Evolutionary conservation across 2,113 vertebrate genomes (phyloP), one percentile per base, ranked within the genome.

Genomic region (Vimba vimba): DNA sequence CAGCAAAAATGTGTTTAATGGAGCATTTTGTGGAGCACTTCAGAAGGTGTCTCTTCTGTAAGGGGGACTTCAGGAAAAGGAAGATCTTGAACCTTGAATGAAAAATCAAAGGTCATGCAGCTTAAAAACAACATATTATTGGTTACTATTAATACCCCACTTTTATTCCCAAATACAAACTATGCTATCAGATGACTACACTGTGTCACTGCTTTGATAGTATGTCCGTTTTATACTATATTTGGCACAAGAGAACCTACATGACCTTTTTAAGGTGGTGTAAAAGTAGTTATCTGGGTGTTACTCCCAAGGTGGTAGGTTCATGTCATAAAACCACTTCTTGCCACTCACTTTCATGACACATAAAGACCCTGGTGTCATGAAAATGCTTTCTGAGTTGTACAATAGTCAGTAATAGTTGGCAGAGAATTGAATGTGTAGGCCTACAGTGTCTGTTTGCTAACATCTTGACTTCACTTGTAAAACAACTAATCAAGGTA

Each of bases 321-420:
- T 77, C 47, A 77, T 77, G 75, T 52, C 36, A 71, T 71, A 71
- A 71, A 71, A 71, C 68, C 47, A 33, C 75, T 77, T 77, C 47
- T 77, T 77, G 75, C 47, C 75, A 52, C 75, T 77, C 75, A 50
- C 17, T 52, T 77, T 77, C 71, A 45, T 74, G 43, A 74, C 71
- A 74, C 43, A 74, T 74, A 74, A 55, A 77, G 25, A 25, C 27
- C 75, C 47, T 33, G 25, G 27, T 69, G 25, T 33, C 66, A 36
- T 36, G 17, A 15, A 36, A 30, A 30, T 17, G 6, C 30, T 9
- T 69, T 69, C 60, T 64, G n/a, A 50, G 8, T 21, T 19, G 55
- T 55, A 52, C 15, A 17, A 6, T 27, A 33, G 25, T 77, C 7
- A 76, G 47, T 76, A 76, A 76, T 77, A 15, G 7, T 15, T 55